Base-by-base conservation (phyloP, 2,888 invertebrate genomes). In the Hemithea aestivaria region DNA sequence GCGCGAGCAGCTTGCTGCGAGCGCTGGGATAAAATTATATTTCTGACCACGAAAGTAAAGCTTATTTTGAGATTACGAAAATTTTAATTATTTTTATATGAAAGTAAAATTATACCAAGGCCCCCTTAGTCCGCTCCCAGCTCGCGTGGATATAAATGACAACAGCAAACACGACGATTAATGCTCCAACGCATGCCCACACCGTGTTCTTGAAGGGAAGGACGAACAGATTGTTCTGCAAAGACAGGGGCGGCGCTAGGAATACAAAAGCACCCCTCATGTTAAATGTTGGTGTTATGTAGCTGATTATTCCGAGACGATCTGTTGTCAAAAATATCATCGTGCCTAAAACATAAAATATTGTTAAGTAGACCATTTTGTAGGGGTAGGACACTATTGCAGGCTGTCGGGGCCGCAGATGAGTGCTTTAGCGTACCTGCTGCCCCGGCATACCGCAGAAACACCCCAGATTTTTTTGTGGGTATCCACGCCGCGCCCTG, bases 171-270 rank as follows among this genome's bases (percentile, higher is more conserved):
- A 81, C 42, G 7, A 73, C n/a, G 1, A 89, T 62, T 23, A 90
- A 66, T 0, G 65, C 70, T 0, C 77, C 79, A 22, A 83, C 74
- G 22, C 88, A 82, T 24, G 87, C 65, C 92, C 92, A 93, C 1
- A 93, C 92, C 0, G 72, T 60, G 1, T 68, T 71, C 21, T 87
- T 81, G 57, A 92, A 92, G 0, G 92, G 91, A 22, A 92, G 65
- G 1, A 88, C 69, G 57, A 90, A 92, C 39, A 93, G 82, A 60
- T 93, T 93, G 45, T 88, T 87, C 5, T 91, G 88, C 39, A 89
- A 89, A 0, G 92, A 91, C 4, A 93, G 69, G 1, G 91, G 88
- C 1, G 92, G 92, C 39, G 90, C 88, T 4, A 90, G 87, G 62
- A 92, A 92, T 28, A 93, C 76, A 52, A 92, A 91, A 40, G 70